phyloP scores from a whole-genome alignment of 2,113 vertebrate genomes.

The Blennius ocellaris region DNA sequence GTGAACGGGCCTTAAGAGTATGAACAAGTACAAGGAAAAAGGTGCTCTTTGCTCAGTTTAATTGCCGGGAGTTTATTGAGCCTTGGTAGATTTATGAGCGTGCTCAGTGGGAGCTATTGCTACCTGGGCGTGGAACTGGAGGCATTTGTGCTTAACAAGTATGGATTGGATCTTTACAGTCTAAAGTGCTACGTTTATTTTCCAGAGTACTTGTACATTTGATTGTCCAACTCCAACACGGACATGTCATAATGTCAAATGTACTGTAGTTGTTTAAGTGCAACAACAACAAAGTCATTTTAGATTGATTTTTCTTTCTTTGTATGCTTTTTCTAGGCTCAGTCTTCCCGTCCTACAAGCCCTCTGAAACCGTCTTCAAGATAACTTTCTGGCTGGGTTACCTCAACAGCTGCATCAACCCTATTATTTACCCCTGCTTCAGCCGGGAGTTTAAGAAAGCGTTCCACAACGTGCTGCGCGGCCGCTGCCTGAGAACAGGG shows the following conservation, averaged over 20 bases:
- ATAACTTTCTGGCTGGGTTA: slow-evolving; percentile 99
- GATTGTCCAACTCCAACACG: too few relatives aligned
- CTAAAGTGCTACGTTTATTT: too few relatives aligned
- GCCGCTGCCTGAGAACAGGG: slow-evolving; percentile 84
- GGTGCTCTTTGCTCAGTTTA: background rate
- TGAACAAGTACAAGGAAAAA: background rate
- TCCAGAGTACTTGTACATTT: too few relatives aligned
- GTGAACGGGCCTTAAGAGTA: background rate
- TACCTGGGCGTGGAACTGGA: background rate
- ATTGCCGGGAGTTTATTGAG: background rate
- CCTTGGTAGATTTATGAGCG: background rate
- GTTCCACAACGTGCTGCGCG: slow-evolving; percentile 90
- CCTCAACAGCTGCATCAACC: slow-evolving; percentile 99
- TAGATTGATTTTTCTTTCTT: too few relatives aligned
- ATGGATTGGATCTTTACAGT: too few relatives aligned
- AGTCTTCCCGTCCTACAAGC: slow-evolving; percentile 91
- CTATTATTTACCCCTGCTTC: slow-evolving; percentile 96
- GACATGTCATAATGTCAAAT: too few relatives aligned
- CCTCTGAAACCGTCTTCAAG: slow-evolving; percentile 95
- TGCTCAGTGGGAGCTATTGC: background rate
- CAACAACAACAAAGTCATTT: too few relatives aligned
- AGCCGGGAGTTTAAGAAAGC: slow-evolving; percentile 97
- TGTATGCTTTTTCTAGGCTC: slow-evolving; percentile 84
- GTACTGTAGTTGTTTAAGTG: too few relatives aligned
- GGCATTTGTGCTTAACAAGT: too few relatives aligned